Conservation (phyloP, 2,888 invertebrate genomes). For the Ariolimax columbianus region DNA sequence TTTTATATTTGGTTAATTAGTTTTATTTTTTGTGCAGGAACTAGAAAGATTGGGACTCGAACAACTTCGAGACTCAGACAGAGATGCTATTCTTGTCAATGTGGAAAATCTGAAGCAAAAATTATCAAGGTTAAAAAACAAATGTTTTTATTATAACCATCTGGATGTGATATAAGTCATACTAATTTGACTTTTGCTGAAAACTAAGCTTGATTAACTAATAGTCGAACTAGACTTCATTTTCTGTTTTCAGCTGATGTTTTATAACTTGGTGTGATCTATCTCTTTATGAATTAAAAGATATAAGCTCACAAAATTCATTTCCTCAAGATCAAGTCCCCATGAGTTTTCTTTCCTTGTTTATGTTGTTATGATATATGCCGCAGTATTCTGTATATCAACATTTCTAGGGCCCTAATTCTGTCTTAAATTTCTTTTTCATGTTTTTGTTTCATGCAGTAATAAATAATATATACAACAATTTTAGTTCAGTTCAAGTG, state of each 20-base stretch:
- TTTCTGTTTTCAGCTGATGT: neutral
- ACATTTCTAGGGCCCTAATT: too few species aligned
- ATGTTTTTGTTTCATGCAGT: too few species aligned
- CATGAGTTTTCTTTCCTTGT: too few species aligned
- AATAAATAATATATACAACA: too few species aligned
- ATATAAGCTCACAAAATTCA: neutral
- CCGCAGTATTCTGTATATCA: too few species aligned
- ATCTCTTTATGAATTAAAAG: neutral
- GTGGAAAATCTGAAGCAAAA: constrained; percentile 73
- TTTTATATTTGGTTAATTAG: neutral
- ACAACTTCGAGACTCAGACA: constrained; percentile 73
- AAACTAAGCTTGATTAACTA: neutral
- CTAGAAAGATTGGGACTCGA: constrained; percentile 73
- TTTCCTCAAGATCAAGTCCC: neutral
- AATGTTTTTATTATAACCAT: neutral
- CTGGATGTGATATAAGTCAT: neutral
- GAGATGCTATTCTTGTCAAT: constrained; percentile 72
- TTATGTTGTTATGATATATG: too few species aligned
- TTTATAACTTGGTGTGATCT: neutral
- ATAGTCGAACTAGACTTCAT: neutral
- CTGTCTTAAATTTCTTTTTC: too few species aligned
- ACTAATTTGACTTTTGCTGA: neutral
- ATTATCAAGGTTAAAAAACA: constrained; percentile 64
- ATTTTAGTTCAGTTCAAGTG: too few species aligned
- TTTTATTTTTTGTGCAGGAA: constrained; percentile 60